Base-by-base conservation (phyloP, 2,797 vertebrate species). In the Schizopygopsis malacanthus region DNA sequence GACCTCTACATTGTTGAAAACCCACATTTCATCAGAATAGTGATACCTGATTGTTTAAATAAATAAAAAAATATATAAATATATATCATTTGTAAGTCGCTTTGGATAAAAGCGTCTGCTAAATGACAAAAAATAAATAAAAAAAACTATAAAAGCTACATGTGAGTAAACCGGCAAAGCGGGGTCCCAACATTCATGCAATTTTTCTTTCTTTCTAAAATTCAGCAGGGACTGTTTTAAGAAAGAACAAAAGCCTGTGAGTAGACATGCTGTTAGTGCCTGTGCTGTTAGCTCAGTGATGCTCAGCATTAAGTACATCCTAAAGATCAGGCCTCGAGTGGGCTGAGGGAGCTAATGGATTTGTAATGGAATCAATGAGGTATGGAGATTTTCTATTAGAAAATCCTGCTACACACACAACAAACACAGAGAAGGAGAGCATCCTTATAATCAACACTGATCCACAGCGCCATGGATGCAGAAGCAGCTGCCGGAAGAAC, bases 321-420 rank as follows among this genome's bases (percentile, higher is more conserved):
- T 47, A 39, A 56, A 87, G 73, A 89, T 85, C 85, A 37, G 85
- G 65, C 78, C 65, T 9, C 7, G 45, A 80, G 80, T 41, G 82
- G 69, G 50, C 18, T 43, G n/a, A 73, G 80, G 83, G 67, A 65
- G 73, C 79, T 85, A 89, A 89, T 89, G 88, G 82, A 89, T 69
- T 54, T 63, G 76, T 87, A 83, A 89, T 79, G 65, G 82, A 87
- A 86, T 84, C 65, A 87, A 73, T 79, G 59, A 84, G 63, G 81
- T 25, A 56, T 41, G 43, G 61, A 85, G 13, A 70, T 79, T 67
- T 83, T 69, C 75, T 63, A 83, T 83, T 77, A 85, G 54, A 70
- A 82, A 77, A 33, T 45, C 37, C 13, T 41, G 80, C 41, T 37
- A 28, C 39, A 65, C 59, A 80, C 78, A 67, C 15, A 20, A 47